Evolutionary conservation across 2,888 invertebrate species (phyloP), one percentile per base, ranked within the genome.

Genomic region (Molorchus minor): DNA sequence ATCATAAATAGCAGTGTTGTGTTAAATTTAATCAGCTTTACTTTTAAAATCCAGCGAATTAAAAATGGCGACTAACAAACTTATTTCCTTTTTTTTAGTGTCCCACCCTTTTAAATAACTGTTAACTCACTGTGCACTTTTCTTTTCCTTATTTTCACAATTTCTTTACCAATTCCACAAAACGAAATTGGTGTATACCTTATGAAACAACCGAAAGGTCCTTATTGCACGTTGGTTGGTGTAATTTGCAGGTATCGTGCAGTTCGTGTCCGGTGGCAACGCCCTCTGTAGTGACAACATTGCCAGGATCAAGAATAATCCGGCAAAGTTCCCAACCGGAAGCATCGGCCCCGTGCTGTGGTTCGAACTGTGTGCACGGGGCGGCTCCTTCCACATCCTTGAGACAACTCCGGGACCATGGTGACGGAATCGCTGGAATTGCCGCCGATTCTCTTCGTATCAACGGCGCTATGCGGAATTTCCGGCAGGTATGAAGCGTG

Each of bases 401-500:
- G 76, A 89, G 94, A 75, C 94, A 94, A 80, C 84, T 94, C 56
- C 86, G 92, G 69, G 83, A 84, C 72, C 79, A 80, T 69, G 77
- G 77, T 47, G 91, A 91, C 83, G 94, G 94, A 78, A 93, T 97
- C 66, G 96, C 96, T 44, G 94, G 94, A 78, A 97, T 98, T 75
- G 97, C 96, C 16, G 95, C 95, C 47, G 97, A 97, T 83, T 96
- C 96, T 58, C 87, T 97, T 72, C 87, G 96, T 76, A 94, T 97
- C 83, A 97, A 96, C 83, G 98, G 97, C 67, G 96, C 96, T 75
- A 94, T 97, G 87, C 87, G 95, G 72, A 95, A 94, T 79, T 96
- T 97, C 83, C 94, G 94, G 83, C 96, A 96, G 91, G 94, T 94
- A 87, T 76, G 80, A 74, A 65, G 58, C 65, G 65, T 64, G 56